Evolutionary conservation across 30 jellyfish, hydroid and myxozoan genomes (phyloP).

Genomic region (Mastigias papua): DNA sequence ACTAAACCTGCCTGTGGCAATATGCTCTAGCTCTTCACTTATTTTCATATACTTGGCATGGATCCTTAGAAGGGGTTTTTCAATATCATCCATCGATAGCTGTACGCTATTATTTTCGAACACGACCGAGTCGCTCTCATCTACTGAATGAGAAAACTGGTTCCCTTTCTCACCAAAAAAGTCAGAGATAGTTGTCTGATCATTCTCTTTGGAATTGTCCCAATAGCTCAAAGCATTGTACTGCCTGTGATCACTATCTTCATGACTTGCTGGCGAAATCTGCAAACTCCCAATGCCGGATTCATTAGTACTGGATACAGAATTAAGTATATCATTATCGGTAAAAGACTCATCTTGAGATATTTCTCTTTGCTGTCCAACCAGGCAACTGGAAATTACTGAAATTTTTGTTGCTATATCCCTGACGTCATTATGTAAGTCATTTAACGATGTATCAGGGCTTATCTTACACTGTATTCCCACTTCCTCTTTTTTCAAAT

Average conservation of each 20-base stretch:
- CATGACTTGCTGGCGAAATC: conserved; percentile 1
- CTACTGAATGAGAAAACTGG: background rate
- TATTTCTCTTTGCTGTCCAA: conserved; percentile 16
- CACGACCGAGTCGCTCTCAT: conserved; percentile 59
- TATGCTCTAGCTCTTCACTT: conserved; percentile 47
- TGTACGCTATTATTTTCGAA: conserved; percentile 35
- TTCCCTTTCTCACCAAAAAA: background rate
- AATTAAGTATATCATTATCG: conserved; percentile 1
- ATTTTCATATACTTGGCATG: conserved; percentile 50
- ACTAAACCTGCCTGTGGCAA: conserved; percentile 9
- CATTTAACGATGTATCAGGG: conserved; percentile 16
- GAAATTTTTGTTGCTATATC: conserved; percentile 48
- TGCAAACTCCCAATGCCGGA: conserved; percentile 19
- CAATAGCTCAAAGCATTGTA: background rate
- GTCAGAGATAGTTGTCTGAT: background rate
- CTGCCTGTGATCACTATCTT: background rate
- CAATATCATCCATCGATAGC: conserved; percentile 33
- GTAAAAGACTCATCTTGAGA: conserved; percentile 15
- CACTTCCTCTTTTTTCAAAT: background rate
- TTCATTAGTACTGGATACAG: conserved; percentile 12
- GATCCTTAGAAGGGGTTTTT: conserved; percentile 38
- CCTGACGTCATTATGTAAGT: conserved; percentile 45
- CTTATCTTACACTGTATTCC: conserved; percentile 23
- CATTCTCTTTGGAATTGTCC: background rate
- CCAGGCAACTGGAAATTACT: conserved; percentile 8